Evolutionary conservation across 2,113 vertebrate genomes (phyloP).

Genomic region (Cheilinus undulatus): DNA sequence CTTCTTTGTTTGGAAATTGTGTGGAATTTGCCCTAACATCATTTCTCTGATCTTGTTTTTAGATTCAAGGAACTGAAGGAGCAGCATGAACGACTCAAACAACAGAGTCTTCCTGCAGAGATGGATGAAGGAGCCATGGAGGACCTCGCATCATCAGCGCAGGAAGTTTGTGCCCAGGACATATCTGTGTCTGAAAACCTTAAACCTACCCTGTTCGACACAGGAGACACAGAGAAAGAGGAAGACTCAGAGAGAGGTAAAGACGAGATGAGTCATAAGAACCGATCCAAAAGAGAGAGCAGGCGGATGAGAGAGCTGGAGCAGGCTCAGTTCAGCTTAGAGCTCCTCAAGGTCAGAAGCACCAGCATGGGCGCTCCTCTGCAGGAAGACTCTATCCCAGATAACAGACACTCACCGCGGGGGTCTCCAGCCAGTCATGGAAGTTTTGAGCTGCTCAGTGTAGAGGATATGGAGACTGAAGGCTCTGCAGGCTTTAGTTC

Average conservation of each 20-base stretch:
- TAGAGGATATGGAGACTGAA: constrained; percentile 86
- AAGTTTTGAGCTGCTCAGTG: constrained; percentile 88
- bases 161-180: constrained; percentile 6
- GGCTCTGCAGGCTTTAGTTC: constrained; percentile 83
- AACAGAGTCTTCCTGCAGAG: constrained; percentile 42
- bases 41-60: constrained; percentile 18
- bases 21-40: not conserved
- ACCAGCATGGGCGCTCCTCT: constrained; percentile 83
- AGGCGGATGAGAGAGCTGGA: constrained; percentile 96
- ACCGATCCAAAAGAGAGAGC: constrained; percentile 92
- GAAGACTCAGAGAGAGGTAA: constrained; percentile 86
- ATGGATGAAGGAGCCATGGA: constrained; percentile 80
- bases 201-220: constrained; percentile 72
- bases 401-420: constrained; percentile 82
- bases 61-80: constrained; percentile 88
- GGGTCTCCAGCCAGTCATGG: constrained; percentile 89
- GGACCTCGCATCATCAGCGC: constrained; percentile 59
- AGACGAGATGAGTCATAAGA: constrained; percentile 90
- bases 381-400: constrained; percentile 86
- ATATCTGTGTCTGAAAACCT: constrained; percentile 21
- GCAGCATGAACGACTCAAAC: constrained; percentile 74
- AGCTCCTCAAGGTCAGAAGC: constrained; percentile 93
- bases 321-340: constrained; percentile 95
- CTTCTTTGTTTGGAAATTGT: not conserved
- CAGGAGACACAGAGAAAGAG: constrained; percentile 88